Evolutionary conservation across 2,113 vertebrate species (phyloP).

Genomic region (Otis tarda): DNA sequence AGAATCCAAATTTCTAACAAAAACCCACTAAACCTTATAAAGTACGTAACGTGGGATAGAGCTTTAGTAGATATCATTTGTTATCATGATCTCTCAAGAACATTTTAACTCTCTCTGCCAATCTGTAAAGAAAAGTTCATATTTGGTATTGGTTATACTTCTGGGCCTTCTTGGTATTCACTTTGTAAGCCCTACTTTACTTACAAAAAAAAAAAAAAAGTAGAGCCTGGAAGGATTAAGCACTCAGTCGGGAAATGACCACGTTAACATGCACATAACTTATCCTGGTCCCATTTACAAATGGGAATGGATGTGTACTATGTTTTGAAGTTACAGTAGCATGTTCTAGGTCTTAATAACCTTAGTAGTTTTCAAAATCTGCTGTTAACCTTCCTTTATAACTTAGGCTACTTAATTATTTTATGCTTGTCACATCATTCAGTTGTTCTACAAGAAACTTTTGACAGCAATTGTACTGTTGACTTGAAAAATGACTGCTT

Average conservation of each 20-base stretch:
- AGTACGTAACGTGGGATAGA: background rate
- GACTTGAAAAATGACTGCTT: background rate
- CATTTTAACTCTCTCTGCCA: background rate
- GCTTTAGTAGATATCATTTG: background rate
- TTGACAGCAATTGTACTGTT: background rate
- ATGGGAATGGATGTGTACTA: background rate
- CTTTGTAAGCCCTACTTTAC: background rate
- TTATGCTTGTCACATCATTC: background rate
- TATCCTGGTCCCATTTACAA: background rate
- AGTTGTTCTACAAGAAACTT: background rate
- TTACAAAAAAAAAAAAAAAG: background rate
- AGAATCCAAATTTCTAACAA: background rate
- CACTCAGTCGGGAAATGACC: background rate
- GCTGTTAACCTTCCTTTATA: background rate
- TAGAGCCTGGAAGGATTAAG: background rate
- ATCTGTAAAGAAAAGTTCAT: background rate
- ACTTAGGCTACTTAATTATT: background rate
- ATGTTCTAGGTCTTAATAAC: background rate
- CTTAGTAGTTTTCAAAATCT: background rate
- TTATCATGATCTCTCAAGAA: background rate
- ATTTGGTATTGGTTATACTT: background rate
- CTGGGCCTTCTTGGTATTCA: background rate
- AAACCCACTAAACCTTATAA: background rate
- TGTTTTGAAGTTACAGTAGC: background rate
- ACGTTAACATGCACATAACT: fast-evolving